These are phyloP conservation scores for Metridium senile DNA, from an alignment of 92 coral and sea anemone genomes.

Conservation along the genomic window DNA sequence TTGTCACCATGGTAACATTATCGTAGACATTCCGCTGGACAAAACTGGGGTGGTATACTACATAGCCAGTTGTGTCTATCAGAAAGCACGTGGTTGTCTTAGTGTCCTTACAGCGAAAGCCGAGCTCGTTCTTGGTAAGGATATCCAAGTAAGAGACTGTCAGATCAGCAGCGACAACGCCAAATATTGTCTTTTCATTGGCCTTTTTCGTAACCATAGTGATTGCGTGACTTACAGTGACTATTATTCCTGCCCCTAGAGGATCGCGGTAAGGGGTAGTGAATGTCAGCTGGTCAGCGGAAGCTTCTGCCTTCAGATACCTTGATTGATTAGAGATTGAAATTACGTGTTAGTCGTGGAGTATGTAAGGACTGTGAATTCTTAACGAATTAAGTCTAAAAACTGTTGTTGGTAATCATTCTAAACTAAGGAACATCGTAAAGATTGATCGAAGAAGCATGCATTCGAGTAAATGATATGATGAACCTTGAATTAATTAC, in stretches of 20 bases:
- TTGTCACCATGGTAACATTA: slow-evolving; percentile 42
- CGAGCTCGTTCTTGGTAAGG: slow-evolving; percentile 30
- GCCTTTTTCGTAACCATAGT: slow-evolving; percentile 11
- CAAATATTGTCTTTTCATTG: slow-evolving; percentile 38
- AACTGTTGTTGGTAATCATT: too few relatives aligned
- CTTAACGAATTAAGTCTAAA: too few relatives aligned
- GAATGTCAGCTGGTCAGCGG: slow-evolving; percentile 25
- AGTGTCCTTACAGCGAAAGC: slow-evolving; percentile 29
- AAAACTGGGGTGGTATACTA: slow-evolving; percentile 73
- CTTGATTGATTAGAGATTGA: slow-evolving; percentile 13
- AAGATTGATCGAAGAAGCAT: too few relatives aligned
- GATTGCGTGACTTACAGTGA: slow-evolving; percentile 55
- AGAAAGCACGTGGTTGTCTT: slow-evolving; percentile 49
- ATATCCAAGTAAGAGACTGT: slow-evolving; percentile 48
- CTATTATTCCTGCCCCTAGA: slow-evolving; percentile 68
- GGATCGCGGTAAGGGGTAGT: slow-evolving; percentile 77
- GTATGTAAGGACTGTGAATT: too few relatives aligned
- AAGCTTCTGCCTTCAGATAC: slow-evolving; percentile 48
- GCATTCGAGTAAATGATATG: too few relatives aligned
- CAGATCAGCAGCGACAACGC: slow-evolving; percentile 64
- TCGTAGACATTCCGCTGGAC: slow-evolving; percentile 48
- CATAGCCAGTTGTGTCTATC: slow-evolving; percentile 63
- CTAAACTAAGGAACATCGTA: too few relatives aligned
- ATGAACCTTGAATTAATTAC: too few relatives aligned
- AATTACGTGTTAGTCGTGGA: too few relatives aligned